A percentile compares a stretch with the other conserved stretches of the same genome.
Evolutionary conservation across 2,113 vertebrate genomes (phyloP).

Genomic region (Microtus pennsylvanicus): DNA sequence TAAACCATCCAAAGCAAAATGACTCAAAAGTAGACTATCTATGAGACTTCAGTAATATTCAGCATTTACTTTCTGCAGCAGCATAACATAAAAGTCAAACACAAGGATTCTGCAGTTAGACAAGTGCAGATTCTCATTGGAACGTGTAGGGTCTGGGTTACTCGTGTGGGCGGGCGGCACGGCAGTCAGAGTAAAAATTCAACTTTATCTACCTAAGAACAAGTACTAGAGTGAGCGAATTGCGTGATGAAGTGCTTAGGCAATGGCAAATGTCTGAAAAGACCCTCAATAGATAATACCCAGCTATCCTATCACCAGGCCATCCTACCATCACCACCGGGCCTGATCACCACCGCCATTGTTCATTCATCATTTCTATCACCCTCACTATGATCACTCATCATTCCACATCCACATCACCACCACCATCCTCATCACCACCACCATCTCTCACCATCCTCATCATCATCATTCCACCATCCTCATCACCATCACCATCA

Average conservation of each 20-base stretch:
- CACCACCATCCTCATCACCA: too few relatives aligned
- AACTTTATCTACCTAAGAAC: not conserved
- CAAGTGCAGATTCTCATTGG: not conserved
- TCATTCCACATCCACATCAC: too few relatives aligned
- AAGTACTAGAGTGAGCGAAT: not conserved
- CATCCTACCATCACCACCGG: too few relatives aligned
- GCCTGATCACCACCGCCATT: too few relatives aligned
- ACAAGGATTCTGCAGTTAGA: not conserved
- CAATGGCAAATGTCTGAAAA: conserved; percentile 1
- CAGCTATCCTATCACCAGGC: not conserved
- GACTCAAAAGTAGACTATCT: not conserved
- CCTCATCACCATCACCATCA: too few relatives aligned
- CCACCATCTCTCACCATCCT: too few relatives aligned
- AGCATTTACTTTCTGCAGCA: not conserved
- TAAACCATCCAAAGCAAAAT: not conserved
- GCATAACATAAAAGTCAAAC: not conserved
- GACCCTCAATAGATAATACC: not conserved
- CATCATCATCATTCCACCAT: too few relatives aligned
- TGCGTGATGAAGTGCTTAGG: conserved; percentile 11
- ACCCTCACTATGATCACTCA: too few relatives aligned
- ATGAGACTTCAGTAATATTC: not conserved
- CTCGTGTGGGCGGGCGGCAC: too few relatives aligned
- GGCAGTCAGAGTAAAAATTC: too few relatives aligned
- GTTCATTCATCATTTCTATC: too few relatives aligned
- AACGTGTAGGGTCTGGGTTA: too few relatives aligned